These are phyloP conservation scores for Mongoloraphidia duomilia DNA, from an alignment of 2,888 invertebrate species.

Conservation along the genomic window DNA sequence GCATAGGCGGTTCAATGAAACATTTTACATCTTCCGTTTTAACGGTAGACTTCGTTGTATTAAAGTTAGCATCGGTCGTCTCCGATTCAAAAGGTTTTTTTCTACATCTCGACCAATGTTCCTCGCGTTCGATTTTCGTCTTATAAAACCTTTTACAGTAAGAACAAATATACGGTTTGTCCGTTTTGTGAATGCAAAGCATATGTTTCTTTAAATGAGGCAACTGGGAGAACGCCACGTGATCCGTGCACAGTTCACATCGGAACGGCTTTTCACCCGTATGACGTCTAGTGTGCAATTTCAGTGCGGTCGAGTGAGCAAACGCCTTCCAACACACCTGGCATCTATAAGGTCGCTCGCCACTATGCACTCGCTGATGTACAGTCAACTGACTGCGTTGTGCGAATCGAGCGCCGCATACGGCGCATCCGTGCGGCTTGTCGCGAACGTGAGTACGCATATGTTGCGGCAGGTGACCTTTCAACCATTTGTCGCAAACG, in stretches of 20 bases:
- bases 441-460: slow-evolving; percentile 66
- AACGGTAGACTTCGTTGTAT: slow-evolving; percentile 17
- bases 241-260: slow-evolving; percentile 48
- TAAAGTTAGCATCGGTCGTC: slow-evolving; percentile 12
- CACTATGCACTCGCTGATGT: slow-evolving; percentile 71
- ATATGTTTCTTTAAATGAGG: slow-evolving; percentile 82
- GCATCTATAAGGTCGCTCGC: slow-evolving; percentile 69
- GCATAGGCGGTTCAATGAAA: slow-evolving; percentile 37
- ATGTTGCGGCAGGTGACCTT: slow-evolving; percentile 70
- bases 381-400: slow-evolving; percentile 75
- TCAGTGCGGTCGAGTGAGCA: slow-evolving; percentile 72
- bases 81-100: slow-evolving; percentile 21
- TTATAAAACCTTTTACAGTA: slow-evolving; percentile 61
- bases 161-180: slow-evolving; percentile 62
- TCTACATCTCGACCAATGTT: slow-evolving; percentile 41
- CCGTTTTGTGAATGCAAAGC: slow-evolving; percentile 67
- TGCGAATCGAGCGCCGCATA: slow-evolving; percentile 65
- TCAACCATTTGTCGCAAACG: slow-evolving; percentile 65
- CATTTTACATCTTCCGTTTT: too few relatives aligned
- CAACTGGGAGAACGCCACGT: slow-evolving; percentile 62
- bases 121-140: slow-evolving; percentile 56
- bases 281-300: slow-evolving; percentile 67
- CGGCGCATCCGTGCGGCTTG: slow-evolving; percentile 62
- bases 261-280: slow-evolving; percentile 77
- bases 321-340: slow-evolving; percentile 67